phyloP scores from a whole-genome alignment of 2,113 vertebrate genomes.

The Melanerpes aurifrons region DNA sequence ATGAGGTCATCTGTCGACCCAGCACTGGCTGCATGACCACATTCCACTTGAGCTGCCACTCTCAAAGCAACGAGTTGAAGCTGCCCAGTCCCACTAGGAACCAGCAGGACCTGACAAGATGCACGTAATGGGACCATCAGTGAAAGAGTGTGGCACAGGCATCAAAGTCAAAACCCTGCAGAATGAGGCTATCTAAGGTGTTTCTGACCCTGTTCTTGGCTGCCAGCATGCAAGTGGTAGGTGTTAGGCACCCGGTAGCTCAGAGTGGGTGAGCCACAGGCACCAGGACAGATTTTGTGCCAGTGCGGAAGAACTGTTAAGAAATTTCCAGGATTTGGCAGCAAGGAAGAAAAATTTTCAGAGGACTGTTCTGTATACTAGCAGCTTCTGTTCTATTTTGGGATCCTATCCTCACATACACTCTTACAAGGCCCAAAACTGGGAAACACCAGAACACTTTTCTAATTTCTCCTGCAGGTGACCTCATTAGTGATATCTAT shows the following conservation, averaged over 20 bases:
- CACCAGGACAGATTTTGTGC: neutral
- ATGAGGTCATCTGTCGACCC: neutral
- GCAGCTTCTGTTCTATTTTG: conserved; percentile 16
- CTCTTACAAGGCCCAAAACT: neutral
- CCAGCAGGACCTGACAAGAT: neutral
- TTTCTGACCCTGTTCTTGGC: neutral
- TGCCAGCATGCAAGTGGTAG: neutral
- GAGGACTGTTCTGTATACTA: neutral
- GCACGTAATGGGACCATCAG: neutral
- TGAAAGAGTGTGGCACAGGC: neutral
- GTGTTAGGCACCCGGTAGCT: neutral
- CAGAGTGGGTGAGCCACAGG: neutral
- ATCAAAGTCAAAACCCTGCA: neutral
- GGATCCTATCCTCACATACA: neutral
- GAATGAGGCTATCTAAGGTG: neutral
- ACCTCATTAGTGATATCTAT: conserved; percentile 9
- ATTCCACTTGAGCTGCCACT: neutral
- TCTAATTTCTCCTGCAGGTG: neutral
- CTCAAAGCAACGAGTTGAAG: neutral
- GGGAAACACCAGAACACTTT: neutral
- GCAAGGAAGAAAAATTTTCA: neutral
- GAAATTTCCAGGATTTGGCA: neutral
- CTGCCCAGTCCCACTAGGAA: neutral
- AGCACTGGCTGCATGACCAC: neutral
- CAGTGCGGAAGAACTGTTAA: neutral